Evolutionary conservation across 2,797 vertebrate genomes (phyloP), one percentile per base, ranked within the genome.

Genomic region (Helicolenus hilgendorfi): DNA sequence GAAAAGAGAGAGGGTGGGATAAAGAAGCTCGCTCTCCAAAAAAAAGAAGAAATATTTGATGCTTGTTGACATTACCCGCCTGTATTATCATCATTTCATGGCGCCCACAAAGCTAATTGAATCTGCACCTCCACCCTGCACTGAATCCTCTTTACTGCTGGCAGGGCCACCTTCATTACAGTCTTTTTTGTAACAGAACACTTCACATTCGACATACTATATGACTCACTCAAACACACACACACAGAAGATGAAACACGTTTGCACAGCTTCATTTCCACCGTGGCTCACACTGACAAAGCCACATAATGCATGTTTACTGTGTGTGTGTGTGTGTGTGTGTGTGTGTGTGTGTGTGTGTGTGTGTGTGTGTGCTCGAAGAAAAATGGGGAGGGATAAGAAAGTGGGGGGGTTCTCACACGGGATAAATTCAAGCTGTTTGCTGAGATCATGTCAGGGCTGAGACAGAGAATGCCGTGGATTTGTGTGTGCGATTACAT

Each of bases 11-110:
- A n/a, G 41, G 56, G 80, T 11, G 59, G 60, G 49, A 62, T 24
- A 35, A 59, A 77, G 45, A 72, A 29, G 36, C 56, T 58, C 53
- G 29, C 26, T 31, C 5, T 53, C 9, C 20, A 22, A 55, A 13
- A 20, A 27, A 72, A 53, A 15, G 31, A 11, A 77, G 29, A 83
- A 80, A 75, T 77, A 91, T 82, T 59, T 81, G 79, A 91, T 90
- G 85, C 84, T 89, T 93, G 93, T 94, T 95, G 91, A 95, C 91
- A 91, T 92, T 91, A 90, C 82, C 75, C 59, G 49, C 67, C 73
- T 88, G 89, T 79, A 91, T 92, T 88, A 90, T 93, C 90, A 92
- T 75, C 80, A 83, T 91, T 95, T 96, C 93, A 69, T 38, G 89
- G 88, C 55, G 7, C 81, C 83, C 72, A 83, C 84, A 68, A 84